A percentile compares a stretch with the other conserved stretches of the same genome.
These are phyloP conservation scores for Paguma larvata DNA, from an alignment of 2,797 vertebrate genomes.

Conservation along the genomic window DNA sequence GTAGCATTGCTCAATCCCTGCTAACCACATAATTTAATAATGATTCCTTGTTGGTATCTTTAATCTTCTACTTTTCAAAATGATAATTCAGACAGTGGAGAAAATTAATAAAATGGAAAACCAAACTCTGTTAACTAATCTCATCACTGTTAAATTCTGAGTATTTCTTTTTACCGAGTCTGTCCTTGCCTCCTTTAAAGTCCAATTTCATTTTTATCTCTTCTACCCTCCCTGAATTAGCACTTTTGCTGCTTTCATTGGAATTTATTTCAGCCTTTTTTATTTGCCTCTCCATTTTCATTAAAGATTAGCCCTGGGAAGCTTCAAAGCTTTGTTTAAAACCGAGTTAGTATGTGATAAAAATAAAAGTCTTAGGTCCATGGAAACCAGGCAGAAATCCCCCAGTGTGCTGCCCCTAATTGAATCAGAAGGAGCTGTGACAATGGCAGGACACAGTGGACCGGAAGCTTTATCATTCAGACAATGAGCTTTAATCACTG, in stretches of 20 bases:
- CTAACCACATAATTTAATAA: constrained; percentile 70
- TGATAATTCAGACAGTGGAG: constrained; percentile 1
- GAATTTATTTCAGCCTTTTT: constrained; percentile 65
- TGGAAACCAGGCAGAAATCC: constrained; percentile 54
- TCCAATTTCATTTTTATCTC: constrained; percentile 53
- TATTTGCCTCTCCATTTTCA: constrained; percentile 72
- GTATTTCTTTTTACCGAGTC: constrained; percentile 25
- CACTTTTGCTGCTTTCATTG: constrained; percentile 23
- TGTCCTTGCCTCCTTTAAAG: constrained; percentile 54
- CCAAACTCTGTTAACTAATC: constrained; percentile 55
- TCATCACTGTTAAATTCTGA: constrained; percentile 48
- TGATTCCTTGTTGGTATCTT: constrained; percentile 53
- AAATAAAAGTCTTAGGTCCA: constrained; percentile 72
- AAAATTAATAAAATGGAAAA: constrained; percentile 65
- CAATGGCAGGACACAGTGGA: constrained; percentile 46
- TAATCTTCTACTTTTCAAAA: constrained; percentile 71
- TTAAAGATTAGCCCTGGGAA: constrained; percentile 75
- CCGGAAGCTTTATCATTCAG: constrained; percentile 54
- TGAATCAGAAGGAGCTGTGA: constrained; percentile 74
- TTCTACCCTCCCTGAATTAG: constrained; percentile 54
- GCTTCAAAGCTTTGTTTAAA: constrained; percentile 80
- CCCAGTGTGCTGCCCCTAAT: constrained; percentile 61
- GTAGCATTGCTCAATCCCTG: neutral
- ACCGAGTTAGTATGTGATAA: constrained; percentile 70
- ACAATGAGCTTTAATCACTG: constrained; percentile 73